These are phyloP conservation scores for Xestia c-nigrum DNA, from an alignment of 2,888 invertebrate genomes.

Conservation along the genomic window DNA sequence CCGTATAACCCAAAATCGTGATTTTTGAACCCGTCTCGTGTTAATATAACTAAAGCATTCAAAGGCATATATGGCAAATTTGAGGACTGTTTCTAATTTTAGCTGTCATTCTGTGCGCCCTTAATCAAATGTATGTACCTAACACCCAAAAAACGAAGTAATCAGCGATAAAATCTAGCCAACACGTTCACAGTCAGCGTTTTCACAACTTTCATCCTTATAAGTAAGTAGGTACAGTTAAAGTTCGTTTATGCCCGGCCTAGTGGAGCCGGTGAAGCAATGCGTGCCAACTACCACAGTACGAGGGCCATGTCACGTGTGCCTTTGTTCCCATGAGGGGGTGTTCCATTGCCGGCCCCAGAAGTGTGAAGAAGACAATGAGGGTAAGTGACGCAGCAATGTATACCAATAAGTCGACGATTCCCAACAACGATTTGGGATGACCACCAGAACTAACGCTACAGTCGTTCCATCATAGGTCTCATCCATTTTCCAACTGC, in stretches of 20 bases:
- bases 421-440: not conserved
- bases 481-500: not conserved
- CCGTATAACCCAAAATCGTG: too few species aligned
- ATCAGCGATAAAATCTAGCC: not conserved
- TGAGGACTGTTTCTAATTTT: too few species aligned
- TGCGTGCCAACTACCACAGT: conserved; percentile 75
- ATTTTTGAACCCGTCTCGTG: too few species aligned
- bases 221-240: conserved; percentile 37
- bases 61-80: too few species aligned
- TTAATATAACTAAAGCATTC: too few species aligned
- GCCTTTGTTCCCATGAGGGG: conserved; percentile 75
- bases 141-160: not conserved
- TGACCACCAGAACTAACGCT: not conserved
- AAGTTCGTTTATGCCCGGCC: conserved; percentile 55
- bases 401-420: not conserved
- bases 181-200: not conserved
- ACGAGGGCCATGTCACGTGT: conserved; percentile 74
- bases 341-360: conserved; percentile 72
- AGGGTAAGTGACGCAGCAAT: conserved; percentile 52
- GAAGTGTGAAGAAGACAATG: conserved; percentile 50
- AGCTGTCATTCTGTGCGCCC: too few species aligned
- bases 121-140: not conserved
- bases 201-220: conserved; percentile 1
- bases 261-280: conserved; percentile 68
- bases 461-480: not conserved